Conservation (phyloP, 2,113 vertebrate species). For the western clawed frog (Xenopus tropicalis) region UCB_Xtro_10.0 CM004450.2:53890501-53891000, state of each 20-base stretch:
- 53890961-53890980: not conserved
- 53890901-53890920: not conserved
- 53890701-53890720: constrained; percentile 18
- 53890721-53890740: constrained; percentile 42
- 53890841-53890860: not conserved
- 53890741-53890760: constrained; percentile 36
- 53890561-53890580: no score
- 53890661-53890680: not conserved
- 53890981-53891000: no score
- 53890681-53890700: constrained; percentile 22
- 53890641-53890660: not conserved
- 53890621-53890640: no score
- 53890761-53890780: constrained; percentile 25
- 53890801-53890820: constrained; percentile 4
- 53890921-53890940: not conserved
- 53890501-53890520: no score
- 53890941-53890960: not conserved
- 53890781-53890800: constrained; percentile 24
- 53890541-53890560: no score
- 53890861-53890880: constrained; percentile 9
- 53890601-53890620: no score
- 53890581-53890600: no score
- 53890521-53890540: no score
- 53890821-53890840: constrained; percentile 10
- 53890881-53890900: constrained; percentile 3